Evolutionary conservation across 2,113 vertebrate genomes (phyloP), one percentile per base, ranked within the genome.

Genomic region (Corvus hawaiiensis): DNA sequence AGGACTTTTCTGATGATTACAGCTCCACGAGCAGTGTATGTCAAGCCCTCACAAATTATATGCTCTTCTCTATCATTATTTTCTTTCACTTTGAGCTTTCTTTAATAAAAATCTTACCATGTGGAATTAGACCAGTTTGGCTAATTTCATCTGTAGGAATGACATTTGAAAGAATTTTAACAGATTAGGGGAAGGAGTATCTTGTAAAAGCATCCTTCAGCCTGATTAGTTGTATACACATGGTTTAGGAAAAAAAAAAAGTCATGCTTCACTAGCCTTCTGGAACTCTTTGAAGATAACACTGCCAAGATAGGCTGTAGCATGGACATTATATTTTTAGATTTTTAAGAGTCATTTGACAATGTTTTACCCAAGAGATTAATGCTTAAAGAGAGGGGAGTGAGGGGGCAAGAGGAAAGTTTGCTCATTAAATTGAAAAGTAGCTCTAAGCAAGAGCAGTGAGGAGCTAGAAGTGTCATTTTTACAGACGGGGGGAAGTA

Each of bases 251-350:
- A 51, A 85, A 75, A 71, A 93, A 89, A 95, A 69, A 92, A 92
- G 79, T 87, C 64, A 85, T 84, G 89, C 95, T 96, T 96, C 91
- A 54, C 85, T 94, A 92, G 84, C 71, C 74, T 93, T 93, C 87
- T 95, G 96, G 94, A 97, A 94, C 83, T 89, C 94, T 96, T 97
- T 96, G 96, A 96, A 95, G 96, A 94, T 94, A 96, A 94, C 48
- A 46, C 52, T 89, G 92, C 92, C 90, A 84, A 96, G 92, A 90
- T 73, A 89, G 76, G 69, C 22, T 84, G 67, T 61, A 77, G 39
- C 15, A 59, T 61, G 62, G 89, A 90, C 88, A 64, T 93, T 89
- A 59, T 80, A 88, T 89, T 96, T 88, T 89, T 84, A 90, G 92
- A 63, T 91, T 93, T 96, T 94, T n/a, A 83, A 71, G 67, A 95